Conservation (phyloP, 2,888 invertebrate species). For the Isoperla grammatica region DNA sequence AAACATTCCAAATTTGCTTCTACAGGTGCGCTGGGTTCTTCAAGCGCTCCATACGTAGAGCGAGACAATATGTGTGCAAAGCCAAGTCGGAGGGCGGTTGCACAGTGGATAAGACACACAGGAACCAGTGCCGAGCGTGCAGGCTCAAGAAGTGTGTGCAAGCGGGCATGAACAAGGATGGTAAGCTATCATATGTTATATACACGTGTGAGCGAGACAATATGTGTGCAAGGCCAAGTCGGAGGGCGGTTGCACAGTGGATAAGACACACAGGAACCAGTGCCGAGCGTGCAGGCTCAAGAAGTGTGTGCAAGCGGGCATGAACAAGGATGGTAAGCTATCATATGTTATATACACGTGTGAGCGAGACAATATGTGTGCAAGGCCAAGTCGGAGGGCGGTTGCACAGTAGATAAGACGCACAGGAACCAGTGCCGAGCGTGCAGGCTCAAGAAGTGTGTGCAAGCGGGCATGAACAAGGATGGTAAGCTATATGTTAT, state of each 20-base stretch:
- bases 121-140: constrained; percentile 95
- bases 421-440: constrained; percentile 95
- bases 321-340: constrained; percentile 92
- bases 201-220: constrained; percentile 90
- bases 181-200: constrained; percentile 55
- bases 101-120: constrained; percentile 89
- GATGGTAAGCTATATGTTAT: constrained; percentile 72
- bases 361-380: constrained; percentile 95
- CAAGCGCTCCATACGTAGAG: constrained; percentile 92
- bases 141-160: constrained; percentile 83
- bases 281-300: constrained; percentile 88
- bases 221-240: constrained; percentile 93
- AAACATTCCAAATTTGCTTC: too few species aligned
- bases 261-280: constrained; percentile 94
- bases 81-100: constrained; percentile 80
- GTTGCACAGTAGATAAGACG: constrained; percentile 89
- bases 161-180: constrained; percentile 95
- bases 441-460: constrained; percentile 84
- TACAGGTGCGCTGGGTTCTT: constrained; percentile 65
- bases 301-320: constrained; percentile 87
- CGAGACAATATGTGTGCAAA: constrained; percentile 93
- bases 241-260: constrained; percentile 80
- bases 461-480: constrained; percentile 93
- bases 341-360: too few species aligned
- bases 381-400: constrained; percentile 80